Evolutionary conservation across 2,888 invertebrate genomes (phyloP).

Genomic region (Habrosyne pyritoides): DNA sequence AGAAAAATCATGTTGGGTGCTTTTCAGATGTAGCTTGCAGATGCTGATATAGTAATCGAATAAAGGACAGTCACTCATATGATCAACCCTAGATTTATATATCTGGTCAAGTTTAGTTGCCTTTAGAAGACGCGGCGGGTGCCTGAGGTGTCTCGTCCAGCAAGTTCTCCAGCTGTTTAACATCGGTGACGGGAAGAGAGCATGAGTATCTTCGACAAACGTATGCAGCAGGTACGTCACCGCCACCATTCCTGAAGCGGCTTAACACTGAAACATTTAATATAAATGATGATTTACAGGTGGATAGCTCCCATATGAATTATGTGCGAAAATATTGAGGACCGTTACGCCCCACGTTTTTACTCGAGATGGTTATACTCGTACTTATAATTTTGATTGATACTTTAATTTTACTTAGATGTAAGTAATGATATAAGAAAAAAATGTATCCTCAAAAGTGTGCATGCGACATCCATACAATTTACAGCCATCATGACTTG

Average conservation of each 20-base stretch:
- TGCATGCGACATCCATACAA: too few species aligned
- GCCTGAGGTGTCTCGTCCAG: slow-evolving; percentile 71
- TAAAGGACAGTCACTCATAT: not conserved
- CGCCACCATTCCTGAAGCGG: slow-evolving; percentile 78
- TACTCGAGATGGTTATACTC: too few species aligned
- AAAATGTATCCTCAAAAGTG: too few species aligned
- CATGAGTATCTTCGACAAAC: slow-evolving; percentile 91
- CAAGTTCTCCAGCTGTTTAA: slow-evolving; percentile 84
- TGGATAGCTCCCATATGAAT: not conserved
- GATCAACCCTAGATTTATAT: not conserved
- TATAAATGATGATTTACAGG: not conserved
- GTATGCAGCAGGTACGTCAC: slow-evolving; percentile 87
- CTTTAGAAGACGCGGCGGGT: slow-evolving; percentile 16
- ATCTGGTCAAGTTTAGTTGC: not conserved
- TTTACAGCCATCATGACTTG: too few species aligned
- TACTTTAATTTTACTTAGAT: too few species aligned
- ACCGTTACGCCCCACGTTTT: too few species aligned
- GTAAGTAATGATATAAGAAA: too few species aligned
- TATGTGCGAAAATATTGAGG: too few species aligned
- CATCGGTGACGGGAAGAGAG: slow-evolving; percentile 88
- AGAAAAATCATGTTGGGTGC: too few species aligned
- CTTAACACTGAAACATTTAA: slow-evolving; percentile 60
- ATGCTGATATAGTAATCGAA: not conserved
- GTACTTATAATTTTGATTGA: too few species aligned
- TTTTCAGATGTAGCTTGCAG: too few species aligned